phyloP scores from a whole-genome alignment of 2,797 vertebrate species.

The Tympanoctomys barrerae region DNA sequence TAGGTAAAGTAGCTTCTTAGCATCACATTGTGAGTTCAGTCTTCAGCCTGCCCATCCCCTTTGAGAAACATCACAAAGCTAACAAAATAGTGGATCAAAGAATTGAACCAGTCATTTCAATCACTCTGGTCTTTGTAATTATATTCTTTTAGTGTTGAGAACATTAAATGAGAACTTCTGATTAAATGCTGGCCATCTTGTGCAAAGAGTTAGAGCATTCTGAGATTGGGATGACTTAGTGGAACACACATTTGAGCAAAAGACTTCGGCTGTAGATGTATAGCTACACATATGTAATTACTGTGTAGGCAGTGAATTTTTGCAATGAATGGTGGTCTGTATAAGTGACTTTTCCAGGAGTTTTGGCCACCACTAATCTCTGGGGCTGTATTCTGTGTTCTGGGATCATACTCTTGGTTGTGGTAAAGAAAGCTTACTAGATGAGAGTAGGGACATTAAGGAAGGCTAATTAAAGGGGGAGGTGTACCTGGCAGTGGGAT shows the following conservation, averaged over 20 bases:
- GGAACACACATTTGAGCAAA: not conserved
- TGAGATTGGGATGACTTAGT: not conserved
- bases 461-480: not conserved
- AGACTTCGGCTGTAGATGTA: not conserved
- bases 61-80: not conserved
- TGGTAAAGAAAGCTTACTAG: conserved; percentile 27
- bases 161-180: not conserved
- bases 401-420: not conserved
- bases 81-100: not conserved
- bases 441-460: not conserved
- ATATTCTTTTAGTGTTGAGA: not conserved
- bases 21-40: not conserved
- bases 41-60: too few relatives aligned
- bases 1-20: conserved; percentile 11
- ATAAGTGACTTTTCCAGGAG: not conserved
- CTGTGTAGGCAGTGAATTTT: conserved; percentile 25
- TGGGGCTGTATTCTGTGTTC: not conserved
- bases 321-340: not conserved
- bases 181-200: not conserved
- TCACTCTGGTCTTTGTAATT: not conserved
- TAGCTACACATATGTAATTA: not conserved
- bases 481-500: not conserved
- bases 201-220: conserved; percentile 14
- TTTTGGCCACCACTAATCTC: not conserved
- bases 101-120: not conserved